Base-by-base conservation (phyloP, 1,140 invertebrate genomes). In the Procambarus clarkii region DNA sequence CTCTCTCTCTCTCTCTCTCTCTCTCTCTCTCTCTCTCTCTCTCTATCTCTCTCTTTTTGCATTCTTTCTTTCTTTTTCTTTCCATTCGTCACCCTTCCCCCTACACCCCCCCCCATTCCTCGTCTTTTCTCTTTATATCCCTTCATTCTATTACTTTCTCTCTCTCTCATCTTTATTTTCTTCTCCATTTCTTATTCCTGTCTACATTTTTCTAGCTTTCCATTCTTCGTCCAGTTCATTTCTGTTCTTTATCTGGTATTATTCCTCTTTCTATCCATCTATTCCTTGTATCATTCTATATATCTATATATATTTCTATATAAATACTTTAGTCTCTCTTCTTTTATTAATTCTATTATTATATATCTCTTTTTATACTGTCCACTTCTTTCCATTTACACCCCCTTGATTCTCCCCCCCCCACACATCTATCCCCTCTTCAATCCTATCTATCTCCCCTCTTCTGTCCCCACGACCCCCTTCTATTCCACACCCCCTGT, bases 171-270 rank as follows among this genome's bases (percentile, higher is more conserved):
- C 21, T 18, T 9, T 77, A 3, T n/a, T 18, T 50, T 11, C 46
- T 50, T 34, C 34, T 46, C 34, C 3, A 44, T 46, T 79, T 79
- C 48, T 45, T 46, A 21, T 79, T 44, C 21, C 18, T 21, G 0
- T 48, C n/a, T n/a, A n/a, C n/a, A n/a, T 79, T 48, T 79, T 44
- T 79, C 77, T 79, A 44, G n/a, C 34, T 48, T 79, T 48, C 46
- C 77, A 44, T 48, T 79, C 77, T 79, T 48, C 48, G 24, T 79
- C 77, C 8, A 3, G 18, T 21, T 78, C 76, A 45, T 46, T 78
- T 46, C 46, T 13, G 15, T 46, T 78, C 76, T 44, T 46, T 78
- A 21, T n/a, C n/a, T n/a, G n/a, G n/a, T n/a, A n/a, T n/a, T n/a
- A n/a, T n/a, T n/a, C n/a, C n/a, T n/a, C n/a, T n/a, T n/a, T n/a